phyloP scores from a whole-genome alignment of 2,797 vertebrate genomes.

The Argyrosomus regius region DNA sequence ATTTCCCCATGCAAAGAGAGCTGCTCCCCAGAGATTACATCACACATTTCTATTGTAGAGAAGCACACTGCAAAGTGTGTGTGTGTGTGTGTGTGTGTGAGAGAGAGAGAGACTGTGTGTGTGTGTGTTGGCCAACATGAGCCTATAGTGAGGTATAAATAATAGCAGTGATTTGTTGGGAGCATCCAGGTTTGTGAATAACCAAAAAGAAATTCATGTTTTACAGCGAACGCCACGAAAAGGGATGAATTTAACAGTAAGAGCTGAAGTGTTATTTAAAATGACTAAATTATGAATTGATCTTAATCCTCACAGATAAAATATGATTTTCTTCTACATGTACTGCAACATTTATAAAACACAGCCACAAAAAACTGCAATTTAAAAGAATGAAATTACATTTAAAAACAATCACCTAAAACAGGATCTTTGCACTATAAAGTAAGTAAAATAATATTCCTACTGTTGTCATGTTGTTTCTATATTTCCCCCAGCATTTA shows the following conservation, averaged over 20 bases:
- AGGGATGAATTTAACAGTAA: not conserved
- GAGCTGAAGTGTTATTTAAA: not conserved
- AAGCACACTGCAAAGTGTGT: slow-evolving; percentile 64
- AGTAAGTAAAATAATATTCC: not conserved
- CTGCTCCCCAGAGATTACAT: slow-evolving; percentile 78
- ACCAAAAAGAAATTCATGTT: slow-evolving; percentile 53
- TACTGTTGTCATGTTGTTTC: slow-evolving; percentile 14
- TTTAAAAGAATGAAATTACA: not conserved
- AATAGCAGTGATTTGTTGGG: slow-evolving; percentile 60
- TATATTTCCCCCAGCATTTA: slow-evolving; percentile 33
- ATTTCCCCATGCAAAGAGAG: slow-evolving; percentile 74
- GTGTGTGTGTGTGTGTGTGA: slow-evolving; percentile 38
- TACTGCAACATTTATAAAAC: slow-evolving; percentile 2
- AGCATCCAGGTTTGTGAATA: slow-evolving; percentile 44
- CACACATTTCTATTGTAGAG: slow-evolving; percentile 75
- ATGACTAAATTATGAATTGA: not conserved
- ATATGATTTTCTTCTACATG: not conserved
- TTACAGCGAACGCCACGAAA: not conserved
- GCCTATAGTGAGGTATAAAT: slow-evolving; percentile 54
- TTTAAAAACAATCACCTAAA: not conserved
- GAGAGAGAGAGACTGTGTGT: slow-evolving; percentile 15
- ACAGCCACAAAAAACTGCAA: not conserved
- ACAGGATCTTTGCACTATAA: not conserved
- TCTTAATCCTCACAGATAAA: not conserved
- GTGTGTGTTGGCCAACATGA: slow-evolving; percentile 58